Conservation (phyloP, 2,888 invertebrate genomes). For the Ferrisia virgata region DNA sequence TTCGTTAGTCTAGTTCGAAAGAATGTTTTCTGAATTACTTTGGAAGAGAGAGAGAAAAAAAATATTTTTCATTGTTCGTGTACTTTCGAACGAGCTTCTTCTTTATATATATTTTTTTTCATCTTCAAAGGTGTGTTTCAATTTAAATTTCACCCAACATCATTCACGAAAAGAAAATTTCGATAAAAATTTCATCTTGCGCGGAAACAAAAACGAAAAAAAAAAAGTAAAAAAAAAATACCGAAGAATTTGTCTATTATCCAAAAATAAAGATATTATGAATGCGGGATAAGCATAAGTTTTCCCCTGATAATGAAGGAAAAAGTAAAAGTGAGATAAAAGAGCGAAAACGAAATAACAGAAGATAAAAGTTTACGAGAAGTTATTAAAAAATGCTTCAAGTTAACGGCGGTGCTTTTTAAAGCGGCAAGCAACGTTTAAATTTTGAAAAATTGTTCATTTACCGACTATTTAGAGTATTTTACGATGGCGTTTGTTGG, state of each 20-base stretch:
- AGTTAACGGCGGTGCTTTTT: constrained; percentile 24
- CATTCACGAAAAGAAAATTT: constrained; percentile 21
- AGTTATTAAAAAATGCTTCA: constrained; percentile 26
- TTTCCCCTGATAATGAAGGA: constrained; percentile 29
- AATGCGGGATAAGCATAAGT: constrained; percentile 33
- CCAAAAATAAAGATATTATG: constrained; percentile 31
- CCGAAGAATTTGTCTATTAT: constrained; percentile 29
- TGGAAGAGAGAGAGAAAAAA: not conserved
- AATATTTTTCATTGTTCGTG: not conserved
- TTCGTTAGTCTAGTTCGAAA: not conserved
- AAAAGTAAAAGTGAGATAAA: constrained; percentile 31
- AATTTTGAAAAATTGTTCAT: constrained; percentile 31
- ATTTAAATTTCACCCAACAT: constrained; percentile 5
- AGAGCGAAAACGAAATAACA: constrained; percentile 31
- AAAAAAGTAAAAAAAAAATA: too few species aligned
- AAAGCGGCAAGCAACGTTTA: constrained; percentile 23
- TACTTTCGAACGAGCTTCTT: not conserved
- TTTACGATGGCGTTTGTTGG: not conserved
- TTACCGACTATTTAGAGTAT: not conserved
- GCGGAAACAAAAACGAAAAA: constrained; percentile 10
- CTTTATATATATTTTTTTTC: not conserved
- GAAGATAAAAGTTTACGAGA: constrained; percentile 33
- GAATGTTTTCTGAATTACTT: constrained; percentile 16
- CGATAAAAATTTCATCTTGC: constrained; percentile 12
- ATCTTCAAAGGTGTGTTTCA: not conserved